Base-by-base conservation (phyloP, 1,140 invertebrate genomes). In the Littorina saxatilis region DNA sequence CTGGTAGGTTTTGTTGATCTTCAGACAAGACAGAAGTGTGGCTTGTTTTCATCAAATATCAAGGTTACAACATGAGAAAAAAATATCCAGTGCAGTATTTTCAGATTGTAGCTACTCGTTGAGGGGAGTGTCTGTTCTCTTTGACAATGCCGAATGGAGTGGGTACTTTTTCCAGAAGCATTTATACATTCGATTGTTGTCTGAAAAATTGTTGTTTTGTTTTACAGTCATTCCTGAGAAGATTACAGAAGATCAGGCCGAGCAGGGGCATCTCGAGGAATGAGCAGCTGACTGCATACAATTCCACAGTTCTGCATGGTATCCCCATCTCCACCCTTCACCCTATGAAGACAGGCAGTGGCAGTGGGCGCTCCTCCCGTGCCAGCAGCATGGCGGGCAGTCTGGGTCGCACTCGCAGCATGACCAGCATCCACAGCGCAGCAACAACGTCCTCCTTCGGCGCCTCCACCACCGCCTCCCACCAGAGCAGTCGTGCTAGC, bases 201-300 rank as follows among this genome's bases (percentile, higher is more conserved):
- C n/a, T n/a, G n/a, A n/a, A n/a, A n/a, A n/a, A n/a, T n/a, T n/a
- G n/a, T n/a, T n/a, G n/a, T n/a, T n/a, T 55, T 79, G 29, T 82
- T 82, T 87, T 27, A n/a, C 77, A 92, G 91, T 86, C 87, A 73
- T 81, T 92, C 29, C 70, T 92, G 61, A 85, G 87, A 55, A 84
- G 91, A 63, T 81, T 92, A 17, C 87, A 92, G 78, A 85, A 87
- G 13, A 82, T 89, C 13, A 89, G 88, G 70, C 84, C 91, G 15
- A 85, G 84, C 0, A 82, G 74, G 61, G 84, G 86, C 13, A 85
- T 91, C 52, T 85, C 84, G 11, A 68, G 87, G 5, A 80, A 85
- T 40, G 83, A 88, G n/a, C 88, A 89, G 68, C 82, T 90, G 0
- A 79, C 61, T 15, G 84, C 87, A 15, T 91, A 89, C 80, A 75